A percentile compares a stretch with the other conserved stretches of the same genome.
Evolutionary conservation across 2,888 invertebrate genomes (phyloP).

Genomic region (Aphidius colemani): DNA sequence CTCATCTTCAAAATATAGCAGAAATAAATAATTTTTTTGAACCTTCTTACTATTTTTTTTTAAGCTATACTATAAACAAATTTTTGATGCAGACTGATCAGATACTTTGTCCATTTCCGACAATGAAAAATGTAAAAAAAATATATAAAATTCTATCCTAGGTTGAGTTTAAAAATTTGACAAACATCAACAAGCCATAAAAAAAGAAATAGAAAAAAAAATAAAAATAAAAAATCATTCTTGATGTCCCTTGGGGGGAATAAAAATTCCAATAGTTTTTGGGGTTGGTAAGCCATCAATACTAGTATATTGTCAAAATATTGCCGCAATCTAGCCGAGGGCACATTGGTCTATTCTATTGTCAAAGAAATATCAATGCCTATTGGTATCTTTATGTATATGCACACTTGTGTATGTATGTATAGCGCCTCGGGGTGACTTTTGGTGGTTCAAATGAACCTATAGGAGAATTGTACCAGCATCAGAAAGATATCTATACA

Average conservation of each 20-base stretch:
- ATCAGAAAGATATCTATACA: conserved; percentile 16
- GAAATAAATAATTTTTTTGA: too few species aligned
- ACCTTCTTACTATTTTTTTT: too few species aligned
- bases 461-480: conserved; percentile 32
- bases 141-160: too few species aligned
- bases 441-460: not conserved
- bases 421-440: conserved; percentile 17
- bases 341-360: conserved; percentile 30
- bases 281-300: conserved; percentile 45
- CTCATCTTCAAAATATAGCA: too few species aligned
- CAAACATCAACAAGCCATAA: conserved; percentile 20
- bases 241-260: conserved; percentile 4
- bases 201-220: conserved; percentile 28
- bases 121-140: conserved; percentile 35
- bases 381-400: conserved; percentile 48
- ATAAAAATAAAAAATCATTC: conserved; percentile 28
- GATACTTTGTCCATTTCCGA: conserved; percentile 56
- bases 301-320: conserved; percentile 59
- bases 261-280: conserved; percentile 32
- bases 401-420: conserved; percentile 16
- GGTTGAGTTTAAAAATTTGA: too few species aligned
- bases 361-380: conserved; percentile 40
- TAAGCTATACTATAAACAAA: too few species aligned
- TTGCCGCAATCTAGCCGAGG: conserved; percentile 52
- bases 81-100: conserved; percentile 32